Percentiles rank a stretch among this genome's conserved stretches.
These are phyloP conservation scores for Nebria ingens DNA, from an alignment of 1,140 invertebrate genomes.

Conservation along the genomic window DNA sequence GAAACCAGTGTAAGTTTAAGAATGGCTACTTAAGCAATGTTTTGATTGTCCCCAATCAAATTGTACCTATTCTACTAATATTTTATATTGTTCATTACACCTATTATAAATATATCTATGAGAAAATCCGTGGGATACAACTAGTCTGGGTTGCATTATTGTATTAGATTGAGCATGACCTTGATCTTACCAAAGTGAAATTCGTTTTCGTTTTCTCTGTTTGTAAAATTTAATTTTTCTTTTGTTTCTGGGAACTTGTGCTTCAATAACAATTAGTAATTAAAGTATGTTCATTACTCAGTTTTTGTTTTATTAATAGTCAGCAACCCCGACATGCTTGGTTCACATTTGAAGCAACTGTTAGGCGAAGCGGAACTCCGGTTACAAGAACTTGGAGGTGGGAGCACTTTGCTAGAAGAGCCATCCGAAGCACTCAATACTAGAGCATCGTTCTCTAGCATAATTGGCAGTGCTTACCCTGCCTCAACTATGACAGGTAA, in stretches of 20 bases:
- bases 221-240: constrained; percentile 2
- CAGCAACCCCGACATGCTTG: constrained; percentile 55
- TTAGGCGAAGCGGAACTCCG: constrained; percentile 69
- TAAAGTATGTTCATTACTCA: constrained; percentile 10
- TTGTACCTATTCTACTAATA: neutral
- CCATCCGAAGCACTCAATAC: constrained; percentile 31
- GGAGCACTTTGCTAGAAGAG: constrained; percentile 34
- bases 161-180: too few relatives aligned
- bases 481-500: constrained; percentile 32
- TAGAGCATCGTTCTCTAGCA: constrained; percentile 39
- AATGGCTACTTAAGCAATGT: too few relatives aligned
- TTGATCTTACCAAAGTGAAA: too few relatives aligned
- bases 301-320: constrained; percentile 41
- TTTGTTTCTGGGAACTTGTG: too few relatives aligned
- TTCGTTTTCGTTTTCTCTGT: neutral
- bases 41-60: too few relatives aligned
- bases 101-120: too few relatives aligned
- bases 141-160: too few relatives aligned
- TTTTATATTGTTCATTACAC: constrained; percentile 12
- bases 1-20: constrained; percentile 73
- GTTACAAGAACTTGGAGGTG: constrained; percentile 58
- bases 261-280: constrained; percentile 21
- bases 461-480: constrained; percentile 30
- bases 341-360: constrained; percentile 60
- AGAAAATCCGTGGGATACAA: too few relatives aligned